Conservation (phyloP, 2,888 invertebrate genomes). For the Andrena flavipes region DNA sequence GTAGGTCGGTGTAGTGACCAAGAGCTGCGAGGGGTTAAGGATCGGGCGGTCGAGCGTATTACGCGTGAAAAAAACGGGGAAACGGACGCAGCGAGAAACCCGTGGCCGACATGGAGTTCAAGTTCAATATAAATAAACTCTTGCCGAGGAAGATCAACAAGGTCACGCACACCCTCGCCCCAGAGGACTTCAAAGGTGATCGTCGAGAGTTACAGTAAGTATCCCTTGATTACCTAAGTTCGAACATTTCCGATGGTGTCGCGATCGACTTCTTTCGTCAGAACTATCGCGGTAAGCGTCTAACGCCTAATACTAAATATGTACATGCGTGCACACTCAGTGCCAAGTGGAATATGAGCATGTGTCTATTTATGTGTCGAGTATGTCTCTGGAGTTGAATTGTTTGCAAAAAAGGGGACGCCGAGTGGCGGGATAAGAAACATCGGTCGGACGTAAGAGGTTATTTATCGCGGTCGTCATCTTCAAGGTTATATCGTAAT, state of each 20-base stretch:
- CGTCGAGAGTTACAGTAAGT: conserved; percentile 82
- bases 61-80: conserved; percentile 23
- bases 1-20: conserved; percentile 43
- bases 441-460: conserved; percentile 30
- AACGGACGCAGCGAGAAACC: not conserved
- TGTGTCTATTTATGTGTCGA: not conserved
- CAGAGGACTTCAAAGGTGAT: conserved; percentile 82
- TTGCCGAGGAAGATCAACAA: conserved; percentile 83
- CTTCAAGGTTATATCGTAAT: conserved; percentile 59
- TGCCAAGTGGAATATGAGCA: not conserved
- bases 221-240: not conserved
- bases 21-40: conserved; percentile 47
- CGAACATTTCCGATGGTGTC: not conserved
- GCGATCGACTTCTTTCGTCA: not conserved
- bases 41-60: conserved; percentile 31
- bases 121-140: conserved; percentile 82
- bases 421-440: not conserved
- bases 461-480: conserved; percentile 44
- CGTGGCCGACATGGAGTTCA: conserved; percentile 80
- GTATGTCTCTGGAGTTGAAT: not conserved
- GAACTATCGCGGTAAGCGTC: not conserved
- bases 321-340: too few species aligned
- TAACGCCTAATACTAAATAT: not conserved
- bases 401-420: not conserved
- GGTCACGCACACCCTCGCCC: conserved; percentile 81